These are phyloP conservation scores for Andrena bucephala DNA, from an alignment of 2,888 invertebrate genomes.

Conservation along the genomic window DNA sequence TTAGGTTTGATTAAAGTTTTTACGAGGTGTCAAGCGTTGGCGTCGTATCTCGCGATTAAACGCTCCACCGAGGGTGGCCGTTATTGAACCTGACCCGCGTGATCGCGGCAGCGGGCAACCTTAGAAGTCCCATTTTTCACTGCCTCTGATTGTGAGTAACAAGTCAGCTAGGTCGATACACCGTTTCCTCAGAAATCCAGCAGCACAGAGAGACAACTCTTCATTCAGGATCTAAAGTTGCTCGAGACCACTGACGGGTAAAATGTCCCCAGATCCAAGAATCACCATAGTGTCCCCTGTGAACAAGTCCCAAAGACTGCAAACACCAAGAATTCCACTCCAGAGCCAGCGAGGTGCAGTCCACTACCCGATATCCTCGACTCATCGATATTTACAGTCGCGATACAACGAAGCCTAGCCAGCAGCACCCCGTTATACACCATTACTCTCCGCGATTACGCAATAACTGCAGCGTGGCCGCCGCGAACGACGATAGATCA, in stretches of 20 bases:
- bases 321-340: too few species aligned
- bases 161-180: too few species aligned
- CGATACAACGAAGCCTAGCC: constrained; percentile 10
- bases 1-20: constrained; percentile 79
- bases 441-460: constrained; percentile 38
- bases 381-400: constrained; percentile 48
- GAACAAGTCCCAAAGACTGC: too few species aligned
- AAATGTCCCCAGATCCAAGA: too few species aligned
- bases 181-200: too few species aligned
- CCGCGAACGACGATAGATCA: constrained; percentile 49
- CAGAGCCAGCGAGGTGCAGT: not conserved
- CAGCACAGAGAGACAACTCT: too few species aligned
- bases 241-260: too few species aligned
- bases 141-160: not conserved
- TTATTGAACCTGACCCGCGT: constrained; percentile 48
- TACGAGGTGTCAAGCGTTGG: constrained; percentile 76
- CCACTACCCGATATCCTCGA: not conserved
- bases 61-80: constrained; percentile 54
- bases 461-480: constrained; percentile 41
- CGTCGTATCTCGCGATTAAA: constrained; percentile 74
- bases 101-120: constrained; percentile 16
- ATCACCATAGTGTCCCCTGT: too few species aligned
- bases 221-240: too few species aligned
- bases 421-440: not conserved
- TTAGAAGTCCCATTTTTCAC: constrained; percentile 15